These are phyloP conservation scores for Spodoptera picta DNA, from an alignment of 2,888 invertebrate genomes.

Conservation along the genomic window DNA sequence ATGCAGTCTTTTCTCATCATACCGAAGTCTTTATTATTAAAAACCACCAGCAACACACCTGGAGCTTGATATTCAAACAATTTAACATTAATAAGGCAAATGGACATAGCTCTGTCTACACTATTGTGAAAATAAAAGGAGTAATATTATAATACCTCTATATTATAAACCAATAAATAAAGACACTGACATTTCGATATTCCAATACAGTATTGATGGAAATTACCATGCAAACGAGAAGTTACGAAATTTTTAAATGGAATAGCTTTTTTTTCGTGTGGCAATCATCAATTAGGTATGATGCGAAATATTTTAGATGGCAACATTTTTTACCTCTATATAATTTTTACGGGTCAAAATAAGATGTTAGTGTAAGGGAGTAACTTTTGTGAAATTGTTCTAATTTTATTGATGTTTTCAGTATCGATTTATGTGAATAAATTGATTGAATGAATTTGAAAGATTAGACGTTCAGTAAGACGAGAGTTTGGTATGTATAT, in stretches of 20 bases:
- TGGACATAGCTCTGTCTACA: too few species aligned
- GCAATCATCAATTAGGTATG: constrained; percentile 37
- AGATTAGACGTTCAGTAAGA: too few species aligned
- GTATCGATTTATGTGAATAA: not conserved
- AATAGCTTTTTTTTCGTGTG: constrained; percentile 38
- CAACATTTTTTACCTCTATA: constrained; percentile 23
- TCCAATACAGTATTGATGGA: constrained; percentile 32
- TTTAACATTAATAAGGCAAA: too few species aligned
- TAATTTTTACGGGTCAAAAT: constrained; percentile 21
- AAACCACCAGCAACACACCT: too few species aligned
- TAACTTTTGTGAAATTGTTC: not conserved
- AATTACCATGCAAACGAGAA: constrained; percentile 51
- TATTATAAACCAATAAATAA: not conserved
- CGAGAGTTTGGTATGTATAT: too few species aligned
- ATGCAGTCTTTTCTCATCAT: too few species aligned
- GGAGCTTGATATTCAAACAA: too few species aligned
- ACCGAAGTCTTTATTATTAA: too few species aligned
- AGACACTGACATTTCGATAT: constrained; percentile 30
- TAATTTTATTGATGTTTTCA: not conserved
- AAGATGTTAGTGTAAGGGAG: constrained; percentile 4
- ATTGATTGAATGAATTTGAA: too few species aligned
- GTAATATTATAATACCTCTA: too few species aligned
- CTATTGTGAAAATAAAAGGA: too few species aligned
- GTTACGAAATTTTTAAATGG: constrained; percentile 45
- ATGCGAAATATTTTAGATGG: constrained; percentile 15